Percentiles rank a stretch among this genome's conserved stretches.
These are phyloP conservation scores for Epirrhoe tristata DNA, from an alignment of 2,888 invertebrate genomes.

Conservation along the genomic window DNA sequence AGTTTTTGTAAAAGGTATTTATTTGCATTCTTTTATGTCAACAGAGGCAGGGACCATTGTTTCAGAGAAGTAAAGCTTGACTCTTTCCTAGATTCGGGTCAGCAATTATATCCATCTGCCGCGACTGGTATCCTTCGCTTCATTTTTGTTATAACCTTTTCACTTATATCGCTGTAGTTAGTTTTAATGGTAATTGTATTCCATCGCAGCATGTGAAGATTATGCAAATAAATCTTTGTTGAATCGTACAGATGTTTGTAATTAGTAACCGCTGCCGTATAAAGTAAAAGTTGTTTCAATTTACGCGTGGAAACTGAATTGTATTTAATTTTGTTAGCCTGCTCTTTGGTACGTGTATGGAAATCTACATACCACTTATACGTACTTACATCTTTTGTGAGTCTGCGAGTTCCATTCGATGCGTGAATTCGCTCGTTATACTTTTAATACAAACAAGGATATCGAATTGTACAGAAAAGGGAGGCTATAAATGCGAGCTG, in stretches of 20 bases:
- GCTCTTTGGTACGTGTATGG: constrained; percentile 26
- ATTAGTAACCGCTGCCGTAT: constrained; percentile 44
- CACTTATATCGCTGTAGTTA: constrained; percentile 58
- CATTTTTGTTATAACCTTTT: constrained; percentile 61
- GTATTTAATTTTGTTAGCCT: constrained; percentile 32
- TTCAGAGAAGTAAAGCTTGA: constrained; percentile 72
- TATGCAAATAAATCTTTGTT: constrained; percentile 53
- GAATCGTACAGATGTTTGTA: constrained; percentile 45
- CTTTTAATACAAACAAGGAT: constrained; percentile 61
- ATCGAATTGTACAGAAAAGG: constrained; percentile 54
- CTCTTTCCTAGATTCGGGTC: constrained; percentile 77
- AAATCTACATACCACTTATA: constrained; percentile 15
- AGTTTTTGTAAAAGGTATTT: constrained; percentile 75
- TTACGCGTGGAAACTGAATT: constrained; percentile 36
- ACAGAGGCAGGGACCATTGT: constrained; percentile 62
- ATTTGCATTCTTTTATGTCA: constrained; percentile 71
- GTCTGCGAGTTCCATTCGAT: constrained; percentile 47
- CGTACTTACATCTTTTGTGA: constrained; percentile 40
- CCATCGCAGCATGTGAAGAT: constrained; percentile 53
- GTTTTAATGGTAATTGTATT: constrained; percentile 59
- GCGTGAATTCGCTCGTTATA: constrained; percentile 57
- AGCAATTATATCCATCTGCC: constrained; percentile 83
- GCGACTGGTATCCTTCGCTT: constrained; percentile 69
- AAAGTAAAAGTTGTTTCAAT: constrained; percentile 39
- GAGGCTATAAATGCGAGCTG: constrained; percentile 52